These are phyloP conservation scores for Uloborus plumipes DNA, from an alignment of 2,888 invertebrate species.

Conservation along the genomic window DNA sequence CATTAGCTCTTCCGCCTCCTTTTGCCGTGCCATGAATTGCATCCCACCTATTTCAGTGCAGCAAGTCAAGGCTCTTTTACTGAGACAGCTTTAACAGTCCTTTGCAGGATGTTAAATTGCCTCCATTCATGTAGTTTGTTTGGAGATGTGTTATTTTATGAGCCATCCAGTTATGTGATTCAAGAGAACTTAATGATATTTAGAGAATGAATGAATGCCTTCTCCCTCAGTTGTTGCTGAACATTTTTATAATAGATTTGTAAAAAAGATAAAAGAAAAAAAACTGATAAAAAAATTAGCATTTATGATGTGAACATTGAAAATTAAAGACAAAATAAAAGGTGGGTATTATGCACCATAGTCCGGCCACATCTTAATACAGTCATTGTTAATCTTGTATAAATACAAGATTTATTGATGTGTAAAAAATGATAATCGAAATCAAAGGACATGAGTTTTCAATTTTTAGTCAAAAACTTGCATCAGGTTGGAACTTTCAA, in stretches of 20 bases:
- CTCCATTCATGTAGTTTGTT: constrained; percentile 43
- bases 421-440: constrained; percentile 31
- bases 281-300: constrained; percentile 27
- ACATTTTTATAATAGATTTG: constrained; percentile 59
- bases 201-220: constrained; percentile 46
- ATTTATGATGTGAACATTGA: constrained; percentile 16
- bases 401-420: constrained; percentile 45
- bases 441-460: constrained; percentile 40
- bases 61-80: constrained; percentile 56
- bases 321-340: constrained; percentile 3
- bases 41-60: constrained; percentile 60
- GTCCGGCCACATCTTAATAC: constrained; percentile 59
- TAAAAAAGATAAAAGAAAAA: constrained; percentile 30
- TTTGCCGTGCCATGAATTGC: constrained; percentile 63
- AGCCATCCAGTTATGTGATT: constrained; percentile 58
- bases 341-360: constrained; percentile 53
- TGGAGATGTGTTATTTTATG: constrained; percentile 53
- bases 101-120: constrained; percentile 27
- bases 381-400: constrained; percentile 46
- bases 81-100: constrained; percentile 48
- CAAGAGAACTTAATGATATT: constrained; percentile 18
- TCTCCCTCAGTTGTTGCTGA: constrained; percentile 52
- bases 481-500: constrained; percentile 28
- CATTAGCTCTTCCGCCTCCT: constrained; percentile 74
- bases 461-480: constrained; percentile 40